A percentile compares a stretch with the other conserved stretches of the same genome.
Evolutionary conservation across 2,888 invertebrate species (phyloP).

Genomic region (Tubulanus polymorphus): DNA sequence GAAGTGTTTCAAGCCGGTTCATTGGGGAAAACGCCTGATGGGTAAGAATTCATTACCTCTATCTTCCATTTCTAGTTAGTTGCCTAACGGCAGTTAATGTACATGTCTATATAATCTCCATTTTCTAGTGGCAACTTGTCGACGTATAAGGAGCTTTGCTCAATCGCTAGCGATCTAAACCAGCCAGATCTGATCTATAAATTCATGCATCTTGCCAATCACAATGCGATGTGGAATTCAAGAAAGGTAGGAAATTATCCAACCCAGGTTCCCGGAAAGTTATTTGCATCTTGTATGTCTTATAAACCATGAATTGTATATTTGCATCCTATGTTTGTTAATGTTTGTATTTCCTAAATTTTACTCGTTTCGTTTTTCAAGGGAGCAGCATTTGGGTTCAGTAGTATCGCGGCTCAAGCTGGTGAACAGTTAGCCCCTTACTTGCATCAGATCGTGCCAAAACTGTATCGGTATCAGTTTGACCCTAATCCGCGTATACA

Average conservation of each 20-base stretch:
- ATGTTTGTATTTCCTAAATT: too few relatives aligned
- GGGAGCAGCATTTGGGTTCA: slow-evolving; percentile 91
- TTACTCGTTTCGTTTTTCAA: slow-evolving; percentile 24
- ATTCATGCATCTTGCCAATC: slow-evolving; percentile 93
- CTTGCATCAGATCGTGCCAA: slow-evolving; percentile 80
- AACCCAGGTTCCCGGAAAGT: too few relatives aligned
- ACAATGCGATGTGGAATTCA: slow-evolving; percentile 91
- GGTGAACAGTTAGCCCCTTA: slow-evolving; percentile 78
- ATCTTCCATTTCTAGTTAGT: background rate
- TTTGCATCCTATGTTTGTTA: too few relatives aligned
- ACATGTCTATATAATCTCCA: background rate
- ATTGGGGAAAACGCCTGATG: slow-evolving; percentile 79
- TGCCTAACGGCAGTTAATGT: background rate
- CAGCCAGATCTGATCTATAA: slow-evolving; percentile 93
- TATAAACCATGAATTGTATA: too few relatives aligned
- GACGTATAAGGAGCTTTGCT: slow-evolving; percentile 91
- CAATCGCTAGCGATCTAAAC: slow-evolving; percentile 87
- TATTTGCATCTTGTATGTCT: too few relatives aligned
- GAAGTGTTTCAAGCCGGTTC: slow-evolving; percentile 84
- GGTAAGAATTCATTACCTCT: slow-evolving; percentile 61
- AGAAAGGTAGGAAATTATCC: slow-evolving; percentile 67
- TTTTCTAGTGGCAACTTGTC: slow-evolving; percentile 74
- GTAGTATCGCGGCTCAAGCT: slow-evolving; percentile 78
- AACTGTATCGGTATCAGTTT: slow-evolving; percentile 81
- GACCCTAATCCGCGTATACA: slow-evolving; percentile 91